Evolutionary conservation across 2,888 invertebrate species (phyloP), one percentile per base, ranked within the genome.

Genomic region (Drosophila pseudotalamancana): DNA sequence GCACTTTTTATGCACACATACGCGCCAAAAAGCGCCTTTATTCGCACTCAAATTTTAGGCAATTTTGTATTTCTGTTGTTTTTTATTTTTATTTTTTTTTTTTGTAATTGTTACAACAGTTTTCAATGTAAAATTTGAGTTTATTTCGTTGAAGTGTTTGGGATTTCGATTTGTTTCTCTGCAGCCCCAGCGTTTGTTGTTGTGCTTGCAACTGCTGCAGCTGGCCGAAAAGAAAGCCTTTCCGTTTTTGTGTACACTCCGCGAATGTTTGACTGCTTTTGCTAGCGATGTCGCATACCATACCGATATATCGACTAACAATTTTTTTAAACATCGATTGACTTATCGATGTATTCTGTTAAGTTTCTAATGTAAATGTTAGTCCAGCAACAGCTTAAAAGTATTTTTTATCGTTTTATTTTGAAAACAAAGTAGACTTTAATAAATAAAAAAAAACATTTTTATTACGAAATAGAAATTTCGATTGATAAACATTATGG

Each of bases 201-300:
- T 65, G 49, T 72, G 55, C 56, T 48, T 57, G 65, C 70, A 73
- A 73, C 71, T 72, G 68, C 66, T 69, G 73, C 73, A 74, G 73
- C 74, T 73, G 73, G 73, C 73, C 66, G 74, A 73, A 70, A 70
- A 70, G 65, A 73, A 73, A 73, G 74, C 43, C 74, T 73, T 74
- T 70, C 71, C 40, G 62, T 70, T 74, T 62, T 66, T 70, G 75
- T 73, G 71, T 66, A 73, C 72, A 72, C 72, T 67, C 53, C 62
- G 71, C 56, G 56, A 71, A 25, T 25, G 56, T 37, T 72, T 53
- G 55, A 37, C 61, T 72, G 67, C 43, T 39, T 14, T 43, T 29
- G 34, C 27, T 50, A 35, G 55, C 18, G 55, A 35, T 35, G 54
- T 18, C 18, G 6, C 6, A 18, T 3, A 25, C 14, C 5, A 5